Evolutionary conservation across 2,888 invertebrate species (phyloP).

Genomic region (Orgyia antiqua): DNA sequence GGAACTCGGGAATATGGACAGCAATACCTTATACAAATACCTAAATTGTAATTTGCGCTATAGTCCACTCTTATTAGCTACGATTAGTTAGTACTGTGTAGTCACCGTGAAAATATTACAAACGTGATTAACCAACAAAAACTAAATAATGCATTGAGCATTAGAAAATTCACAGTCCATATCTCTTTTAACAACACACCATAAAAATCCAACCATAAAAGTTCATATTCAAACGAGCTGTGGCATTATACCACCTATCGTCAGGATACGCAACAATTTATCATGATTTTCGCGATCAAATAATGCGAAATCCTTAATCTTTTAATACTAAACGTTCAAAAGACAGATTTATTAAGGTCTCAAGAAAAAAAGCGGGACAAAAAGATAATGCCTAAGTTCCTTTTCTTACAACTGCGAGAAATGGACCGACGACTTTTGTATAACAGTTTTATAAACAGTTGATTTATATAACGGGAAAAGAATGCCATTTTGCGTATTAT

Average conservation of each 20-base stretch:
- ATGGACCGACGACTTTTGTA: slow-evolving; percentile 43
- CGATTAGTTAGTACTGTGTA: too few relatives aligned
- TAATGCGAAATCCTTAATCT: slow-evolving; percentile 43
- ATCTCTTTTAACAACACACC: slow-evolving; percentile 5
- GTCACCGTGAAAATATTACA: too few relatives aligned
- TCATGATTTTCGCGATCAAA: slow-evolving; percentile 45
- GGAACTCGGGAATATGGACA: too few relatives aligned
- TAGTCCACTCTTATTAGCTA: too few relatives aligned
- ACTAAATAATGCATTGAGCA: too few relatives aligned
- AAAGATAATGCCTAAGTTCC: slow-evolving; percentile 35
- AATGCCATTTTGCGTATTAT: slow-evolving; percentile 11
- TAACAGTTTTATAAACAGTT: slow-evolving; percentile 34
- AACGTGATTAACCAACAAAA: too few relatives aligned
- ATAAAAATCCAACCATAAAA: slow-evolving; percentile 12
- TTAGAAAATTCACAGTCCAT: slow-evolving; percentile 3
- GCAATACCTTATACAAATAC: too few relatives aligned
- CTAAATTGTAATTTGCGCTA: too few relatives aligned
- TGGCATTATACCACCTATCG: slow-evolving; percentile 25
- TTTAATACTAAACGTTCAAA: slow-evolving; percentile 37
- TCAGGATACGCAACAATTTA: slow-evolving; percentile 36
- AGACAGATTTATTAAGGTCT: slow-evolving; percentile 65
- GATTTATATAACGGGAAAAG: slow-evolving; percentile 33
- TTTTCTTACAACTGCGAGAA: slow-evolving; percentile 43
- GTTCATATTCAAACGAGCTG: slow-evolving; percentile 17
- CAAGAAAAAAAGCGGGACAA: slow-evolving; percentile 33